Evolutionary conservation across 2,797 vertebrate genomes (phyloP).

Genomic region (Agapornis canus): DNA sequence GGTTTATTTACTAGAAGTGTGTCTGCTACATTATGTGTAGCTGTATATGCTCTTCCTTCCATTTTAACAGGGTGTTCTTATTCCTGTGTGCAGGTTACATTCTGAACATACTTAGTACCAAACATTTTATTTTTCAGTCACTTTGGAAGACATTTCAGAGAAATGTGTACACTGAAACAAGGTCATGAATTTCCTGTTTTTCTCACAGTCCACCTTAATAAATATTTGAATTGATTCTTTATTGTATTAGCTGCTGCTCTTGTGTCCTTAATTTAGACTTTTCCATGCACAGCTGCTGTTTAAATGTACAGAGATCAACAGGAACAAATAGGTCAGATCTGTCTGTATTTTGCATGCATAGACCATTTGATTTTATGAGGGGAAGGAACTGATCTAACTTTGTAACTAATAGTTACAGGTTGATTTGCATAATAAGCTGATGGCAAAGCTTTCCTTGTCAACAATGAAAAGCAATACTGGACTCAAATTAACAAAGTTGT

Average conservation of each 20-base stretch:
- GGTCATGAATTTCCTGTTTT: not conserved
- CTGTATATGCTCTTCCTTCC: not conserved
- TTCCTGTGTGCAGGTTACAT: not conserved
- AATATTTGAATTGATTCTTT: not conserved
- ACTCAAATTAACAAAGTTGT: not conserved
- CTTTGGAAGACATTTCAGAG: conserved; percentile 9
- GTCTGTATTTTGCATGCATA: not conserved
- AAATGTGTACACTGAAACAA: not conserved
- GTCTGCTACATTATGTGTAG: not conserved
- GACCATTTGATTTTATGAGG: not conserved
- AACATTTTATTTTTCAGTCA: not conserved
- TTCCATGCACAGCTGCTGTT: not conserved
- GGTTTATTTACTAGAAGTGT: conserved; percentile 43
- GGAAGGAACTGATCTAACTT: not conserved
- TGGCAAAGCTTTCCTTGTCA: conserved; percentile 1
- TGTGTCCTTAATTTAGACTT: not conserved
- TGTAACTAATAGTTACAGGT: not conserved
- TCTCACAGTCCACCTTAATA: not conserved
- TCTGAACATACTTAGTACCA: not conserved
- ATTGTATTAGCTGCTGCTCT: not conserved
- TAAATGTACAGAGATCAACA: not conserved
- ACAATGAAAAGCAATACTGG: not conserved
- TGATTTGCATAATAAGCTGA: not conserved
- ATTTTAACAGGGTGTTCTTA: not conserved
- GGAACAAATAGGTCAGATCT: not conserved